Base-by-base conservation (phyloP, 2,797 vertebrate species). In the Erethizon dorsatum region DNA sequence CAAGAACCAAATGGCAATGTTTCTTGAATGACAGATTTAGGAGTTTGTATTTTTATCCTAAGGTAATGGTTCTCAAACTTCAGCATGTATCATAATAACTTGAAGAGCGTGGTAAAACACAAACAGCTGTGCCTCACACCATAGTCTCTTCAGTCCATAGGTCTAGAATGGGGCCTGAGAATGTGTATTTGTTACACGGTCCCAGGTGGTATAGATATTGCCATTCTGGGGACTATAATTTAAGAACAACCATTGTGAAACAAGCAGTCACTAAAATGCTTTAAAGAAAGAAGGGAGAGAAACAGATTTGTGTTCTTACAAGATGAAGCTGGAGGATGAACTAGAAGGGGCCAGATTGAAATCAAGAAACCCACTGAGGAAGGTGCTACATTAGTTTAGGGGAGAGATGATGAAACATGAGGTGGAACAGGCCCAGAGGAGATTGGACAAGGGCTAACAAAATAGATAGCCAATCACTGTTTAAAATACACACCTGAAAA, bases 401-500 rank as follows among this genome's bases (percentile, higher is more conserved):
- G 24, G 28, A 95, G 61, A 88, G 26, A 93, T 57, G 37, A 95
- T 15, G 8, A 85, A 71, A 41, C 63, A 41, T n/a, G 52, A 90
- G 80, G 95, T 37, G 18, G 18, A 94, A 41, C 54, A 93, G 80
- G 17, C 71, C 52, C 45, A 71, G 57, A 22, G 65, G 59, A 75
- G n/a, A 82, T 31, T 33, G 50, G 20, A 82, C 33, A 94, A 80
- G 57, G n/a, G 83, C 6, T 80, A 85, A 94, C 56, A 86, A 92
- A 63, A 96, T 15, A 94, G 65, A 88, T 7, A 97, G 26, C 31
- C 69, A 90, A 63, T 82, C 91, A 96, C 17, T 73, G 24, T 88
- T 91, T n/a, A 69, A 97, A 94, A 87, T 17, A 20, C 93, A 50
- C 45, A 97, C 97, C 96, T 99, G 99, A 96, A 99, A 99, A 41